Evolutionary conservation across 64 coral and sea anemone genomes (phyloP).

Genomic region (Stylophora pistillata): DNA sequence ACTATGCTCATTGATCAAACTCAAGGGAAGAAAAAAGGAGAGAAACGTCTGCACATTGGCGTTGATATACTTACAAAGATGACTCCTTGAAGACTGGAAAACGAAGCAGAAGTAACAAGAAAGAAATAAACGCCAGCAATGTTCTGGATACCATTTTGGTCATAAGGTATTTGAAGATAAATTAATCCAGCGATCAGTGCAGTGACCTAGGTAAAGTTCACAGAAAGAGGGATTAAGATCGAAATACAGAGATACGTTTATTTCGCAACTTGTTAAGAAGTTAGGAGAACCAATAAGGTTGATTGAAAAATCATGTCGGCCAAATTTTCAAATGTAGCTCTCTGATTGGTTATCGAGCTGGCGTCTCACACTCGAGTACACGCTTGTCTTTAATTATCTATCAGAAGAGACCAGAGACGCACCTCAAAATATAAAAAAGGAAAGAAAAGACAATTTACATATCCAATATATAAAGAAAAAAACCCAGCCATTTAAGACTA

Average conservation of each 20-base stretch:
- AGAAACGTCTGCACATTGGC: not conserved
- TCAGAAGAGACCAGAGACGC: too few species aligned
- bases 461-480: too few species aligned
- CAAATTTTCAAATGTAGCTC: too few species aligned
- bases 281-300: too few species aligned
- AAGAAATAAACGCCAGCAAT: conserved; percentile 84
- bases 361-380: too few species aligned
- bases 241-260: not conserved
- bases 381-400: too few species aligned
- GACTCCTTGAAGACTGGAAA: conserved; percentile 79
- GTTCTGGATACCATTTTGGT: conserved; percentile 78
- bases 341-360: too few species aligned
- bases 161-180: conserved; percentile 77
- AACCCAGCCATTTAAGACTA: too few species aligned
- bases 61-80: conserved; percentile 81
- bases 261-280: too few species aligned
- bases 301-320: too few species aligned
- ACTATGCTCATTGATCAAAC: not conserved
- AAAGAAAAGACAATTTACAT: too few species aligned
- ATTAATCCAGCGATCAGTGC: conserved; percentile 78
- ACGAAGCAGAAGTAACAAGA: conserved; percentile 76
- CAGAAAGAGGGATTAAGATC: not conserved
- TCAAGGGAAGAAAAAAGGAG: conserved; percentile 19
- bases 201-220: conserved; percentile 37
- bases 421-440: too few species aligned